Conservation (phyloP, 2,888 invertebrate genomes). For the Xestia xanthographa region DNA sequence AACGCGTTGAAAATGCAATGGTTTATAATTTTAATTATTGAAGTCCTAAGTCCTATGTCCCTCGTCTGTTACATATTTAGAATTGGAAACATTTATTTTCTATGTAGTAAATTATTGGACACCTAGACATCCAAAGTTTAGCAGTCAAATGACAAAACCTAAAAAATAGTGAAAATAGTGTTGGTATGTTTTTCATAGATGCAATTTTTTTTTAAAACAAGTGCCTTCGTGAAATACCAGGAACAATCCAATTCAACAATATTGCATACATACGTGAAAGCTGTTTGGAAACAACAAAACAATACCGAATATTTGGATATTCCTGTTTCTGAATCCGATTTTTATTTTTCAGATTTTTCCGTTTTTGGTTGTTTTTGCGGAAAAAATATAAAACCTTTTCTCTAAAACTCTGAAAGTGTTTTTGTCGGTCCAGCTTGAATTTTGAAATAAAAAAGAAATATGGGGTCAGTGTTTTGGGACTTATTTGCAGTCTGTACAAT, state of each 20-base stretch:
- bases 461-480: not conserved
- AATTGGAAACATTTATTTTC: not conserved
- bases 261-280: slow-evolving; percentile 41
- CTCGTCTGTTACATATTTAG: too few relatives aligned
- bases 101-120: not conserved
- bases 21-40: not conserved
- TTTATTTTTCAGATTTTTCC: not conserved
- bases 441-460: not conserved
- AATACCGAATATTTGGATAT: slow-evolving; percentile 34
- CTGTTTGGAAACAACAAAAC: slow-evolving; percentile 40
- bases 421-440: not conserved
- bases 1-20: not conserved
- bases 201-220: slow-evolving; percentile 32
- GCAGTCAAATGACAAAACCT: not conserved
- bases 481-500: too few relatives aligned
- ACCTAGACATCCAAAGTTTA: too few relatives aligned
- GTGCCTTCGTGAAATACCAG: slow-evolving; percentile 12
- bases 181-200: slow-evolving; percentile 14
- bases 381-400: not conserved
- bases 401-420: not conserved
- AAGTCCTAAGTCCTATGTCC: too few relatives aligned
- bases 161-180: not conserved
- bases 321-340: slow-evolving; percentile 6
- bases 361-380: not conserved
- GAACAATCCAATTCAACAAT: slow-evolving; percentile 18